Conservation (phyloP, 2,888 invertebrate genomes). For the Drosophila greeni region DNA sequence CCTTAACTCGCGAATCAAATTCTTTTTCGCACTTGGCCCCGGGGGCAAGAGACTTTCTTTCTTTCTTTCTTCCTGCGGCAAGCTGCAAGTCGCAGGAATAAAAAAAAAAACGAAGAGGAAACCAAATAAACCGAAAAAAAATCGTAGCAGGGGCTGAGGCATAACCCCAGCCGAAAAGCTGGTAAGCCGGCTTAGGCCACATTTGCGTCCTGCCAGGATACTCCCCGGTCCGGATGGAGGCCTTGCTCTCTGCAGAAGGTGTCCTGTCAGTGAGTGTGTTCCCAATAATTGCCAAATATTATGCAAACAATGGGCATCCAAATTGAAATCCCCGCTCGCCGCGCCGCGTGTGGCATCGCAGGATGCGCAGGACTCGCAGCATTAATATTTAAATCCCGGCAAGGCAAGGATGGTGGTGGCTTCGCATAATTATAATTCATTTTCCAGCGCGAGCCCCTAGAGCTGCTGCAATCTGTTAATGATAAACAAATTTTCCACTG, state of each 20-base stretch:
- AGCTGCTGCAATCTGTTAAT: conserved; percentile 61
- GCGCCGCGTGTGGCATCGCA: conserved; percentile 69
- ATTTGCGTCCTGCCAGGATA: conserved; percentile 35
- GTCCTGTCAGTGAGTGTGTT: conserved; percentile 67
- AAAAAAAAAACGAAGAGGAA: not conserved
- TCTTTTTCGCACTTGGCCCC: conserved; percentile 49
- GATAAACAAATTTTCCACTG: conserved; percentile 69
- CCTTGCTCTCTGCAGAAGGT: not conserved
- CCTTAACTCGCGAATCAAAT: conserved; percentile 12
- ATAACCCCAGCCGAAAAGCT: conserved; percentile 13
- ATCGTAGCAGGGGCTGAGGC: not conserved
- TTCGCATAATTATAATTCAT: conserved; percentile 69
- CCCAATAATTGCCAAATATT: conserved; percentile 73
- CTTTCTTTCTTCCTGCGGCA: conserved; percentile 27
- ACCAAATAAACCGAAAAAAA: too few species aligned
- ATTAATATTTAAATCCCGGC: conserved; percentile 72
- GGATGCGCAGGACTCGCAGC: conserved; percentile 27
- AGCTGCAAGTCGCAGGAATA: conserved; percentile 47
- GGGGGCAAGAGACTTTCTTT: conserved; percentile 54
- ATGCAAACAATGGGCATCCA: conserved; percentile 70
- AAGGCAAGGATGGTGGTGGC: conserved; percentile 52
- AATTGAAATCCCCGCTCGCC: conserved; percentile 61
- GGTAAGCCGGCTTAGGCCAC: conserved; percentile 64
- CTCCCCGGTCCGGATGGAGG: conserved; percentile 9
- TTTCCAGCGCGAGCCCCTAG: conserved; percentile 48